These are phyloP conservation scores for Corticium candelabrum DNA, from an alignment of 37 sponge, comb jelly and placozoan genomes.

Conservation along the genomic window DNA sequence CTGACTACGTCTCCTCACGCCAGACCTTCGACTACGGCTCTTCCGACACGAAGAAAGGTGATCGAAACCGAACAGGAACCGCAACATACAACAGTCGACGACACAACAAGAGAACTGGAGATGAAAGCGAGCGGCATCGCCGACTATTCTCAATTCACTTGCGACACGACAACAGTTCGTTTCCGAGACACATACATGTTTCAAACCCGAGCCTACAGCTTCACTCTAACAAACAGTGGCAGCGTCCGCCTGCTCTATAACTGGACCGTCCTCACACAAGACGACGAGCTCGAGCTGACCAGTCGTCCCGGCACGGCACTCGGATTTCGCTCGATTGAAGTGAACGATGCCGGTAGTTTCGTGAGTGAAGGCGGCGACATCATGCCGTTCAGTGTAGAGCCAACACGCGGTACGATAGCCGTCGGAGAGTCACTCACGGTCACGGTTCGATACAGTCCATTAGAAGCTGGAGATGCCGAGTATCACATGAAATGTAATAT, in stretches of 20 bases:
- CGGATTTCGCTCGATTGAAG: neutral
- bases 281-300: conserved; percentile 12
- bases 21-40: no score
- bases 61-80: conserved; percentile 89
- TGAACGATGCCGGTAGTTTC: conserved; percentile 30
- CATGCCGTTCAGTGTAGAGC: conserved; percentile 59
- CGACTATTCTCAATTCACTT: conserved; percentile 58
- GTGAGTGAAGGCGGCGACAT: conserved; percentile 25
- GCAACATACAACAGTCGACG: conserved; percentile 51
- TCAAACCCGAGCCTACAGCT: conserved; percentile 71
- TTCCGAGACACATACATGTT: conserved; percentile 91
- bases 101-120: conserved; percentile 51
- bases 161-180: conserved; percentile 39
- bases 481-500: conserved; percentile 61
- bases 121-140: conserved; percentile 50
- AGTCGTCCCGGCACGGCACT: conserved; percentile 1
- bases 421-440: conserved; percentile 53
- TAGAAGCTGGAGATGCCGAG: conserved; percentile 43
- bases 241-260: conserved; percentile 26
- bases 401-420: conserved; percentile 46
- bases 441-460: conserved; percentile 66
- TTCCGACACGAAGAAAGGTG: conserved; percentile 33
- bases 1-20: no score
- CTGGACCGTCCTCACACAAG: conserved; percentile 31
- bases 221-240: conserved; percentile 51